Percentiles rank a stretch among this genome's conserved stretches.
These are phyloP conservation scores for Prietella phreatophila DNA, from an alignment of 2,113 vertebrate genomes.

Conservation along the genomic window DNA sequence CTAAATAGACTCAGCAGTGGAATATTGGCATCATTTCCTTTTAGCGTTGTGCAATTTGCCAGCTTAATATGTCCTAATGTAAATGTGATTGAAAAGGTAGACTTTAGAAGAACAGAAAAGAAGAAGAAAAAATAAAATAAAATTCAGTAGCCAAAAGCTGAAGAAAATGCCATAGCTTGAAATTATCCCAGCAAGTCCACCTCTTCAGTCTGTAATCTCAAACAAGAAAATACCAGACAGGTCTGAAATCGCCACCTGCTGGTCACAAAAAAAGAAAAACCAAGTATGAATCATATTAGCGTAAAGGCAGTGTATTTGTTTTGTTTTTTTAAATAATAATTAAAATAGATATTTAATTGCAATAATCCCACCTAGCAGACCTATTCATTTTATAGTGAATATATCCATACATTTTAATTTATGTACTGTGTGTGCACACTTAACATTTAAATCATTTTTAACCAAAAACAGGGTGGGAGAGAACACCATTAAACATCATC, in stretches of 20 bases:
- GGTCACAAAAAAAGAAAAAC: background rate
- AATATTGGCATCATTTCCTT: background rate
- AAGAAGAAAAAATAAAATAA: background rate
- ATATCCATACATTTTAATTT: background rate
- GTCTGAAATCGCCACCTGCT: conserved; percentile 14
- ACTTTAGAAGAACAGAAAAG: background rate
- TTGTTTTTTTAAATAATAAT: conserved; percentile 31
- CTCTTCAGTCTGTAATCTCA: background rate
- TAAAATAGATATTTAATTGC: conserved; percentile 19
- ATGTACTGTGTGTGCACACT: background rate
- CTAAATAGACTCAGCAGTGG: background rate
- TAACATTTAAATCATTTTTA: background rate
- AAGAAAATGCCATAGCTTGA: background rate
- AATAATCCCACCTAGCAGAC: background rate
- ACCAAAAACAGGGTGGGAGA: background rate
- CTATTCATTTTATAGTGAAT: conserved; percentile 13
- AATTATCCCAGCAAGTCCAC: background rate
- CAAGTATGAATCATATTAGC: background rate
- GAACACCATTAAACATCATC: conserved; percentile 12
- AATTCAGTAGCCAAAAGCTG: background rate
- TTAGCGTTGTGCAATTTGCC: background rate
- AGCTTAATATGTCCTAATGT: background rate
- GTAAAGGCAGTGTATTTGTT: background rate
- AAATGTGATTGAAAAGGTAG: background rate
- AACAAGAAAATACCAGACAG: background rate